Evolutionary conservation across 2,888 invertebrate species (phyloP).

Genomic region (Paralinhomoeus sp.): DNA sequence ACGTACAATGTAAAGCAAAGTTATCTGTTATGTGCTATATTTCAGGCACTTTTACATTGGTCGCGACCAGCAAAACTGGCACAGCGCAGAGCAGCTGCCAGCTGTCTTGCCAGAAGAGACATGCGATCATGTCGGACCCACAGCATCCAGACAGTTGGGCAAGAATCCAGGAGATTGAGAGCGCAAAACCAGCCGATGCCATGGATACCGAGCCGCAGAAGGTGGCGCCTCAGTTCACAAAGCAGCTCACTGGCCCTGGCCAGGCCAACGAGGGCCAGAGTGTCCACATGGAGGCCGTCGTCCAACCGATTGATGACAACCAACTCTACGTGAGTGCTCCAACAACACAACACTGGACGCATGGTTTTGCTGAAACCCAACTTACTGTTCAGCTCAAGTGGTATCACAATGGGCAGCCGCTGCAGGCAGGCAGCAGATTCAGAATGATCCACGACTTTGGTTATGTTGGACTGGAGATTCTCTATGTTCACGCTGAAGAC

Average conservation of each 20-base stretch:
- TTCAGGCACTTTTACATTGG: constrained; percentile 57
- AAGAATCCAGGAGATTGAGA: constrained; percentile 35
- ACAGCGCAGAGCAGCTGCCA: constrained; percentile 70
- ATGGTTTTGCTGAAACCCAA: too few species aligned
- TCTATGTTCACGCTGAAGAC: constrained; percentile 28
- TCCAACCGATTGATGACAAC: constrained; percentile 83
- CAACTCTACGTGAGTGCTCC: not conserved
- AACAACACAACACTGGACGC: too few species aligned
- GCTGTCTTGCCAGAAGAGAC: constrained; percentile 12
- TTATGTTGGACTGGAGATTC: constrained; percentile 56
- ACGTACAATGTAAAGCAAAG: too few species aligned
- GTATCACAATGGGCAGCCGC: constrained; percentile 72
- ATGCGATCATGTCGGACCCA: constrained; percentile 44
- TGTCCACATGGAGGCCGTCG: constrained; percentile 45
- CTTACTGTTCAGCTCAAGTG: constrained; percentile 53
- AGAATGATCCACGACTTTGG: constrained; percentile 95
- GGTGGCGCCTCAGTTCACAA: constrained; percentile 61
- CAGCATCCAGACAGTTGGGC: constrained; percentile 75
- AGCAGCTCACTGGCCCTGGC: constrained; percentile 60
- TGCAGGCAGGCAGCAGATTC: constrained; percentile 54
- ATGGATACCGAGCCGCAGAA: constrained; percentile 39
- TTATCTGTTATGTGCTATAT: too few species aligned
- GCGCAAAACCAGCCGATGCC: not conserved
- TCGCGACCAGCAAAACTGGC: constrained; percentile 69
- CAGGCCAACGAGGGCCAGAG: constrained; percentile 38